A percentile compares a stretch with the other conserved stretches of the same genome.
Conservation (phyloP, 2,797 vertebrate genomes). For the Mus minutoides region DNA sequence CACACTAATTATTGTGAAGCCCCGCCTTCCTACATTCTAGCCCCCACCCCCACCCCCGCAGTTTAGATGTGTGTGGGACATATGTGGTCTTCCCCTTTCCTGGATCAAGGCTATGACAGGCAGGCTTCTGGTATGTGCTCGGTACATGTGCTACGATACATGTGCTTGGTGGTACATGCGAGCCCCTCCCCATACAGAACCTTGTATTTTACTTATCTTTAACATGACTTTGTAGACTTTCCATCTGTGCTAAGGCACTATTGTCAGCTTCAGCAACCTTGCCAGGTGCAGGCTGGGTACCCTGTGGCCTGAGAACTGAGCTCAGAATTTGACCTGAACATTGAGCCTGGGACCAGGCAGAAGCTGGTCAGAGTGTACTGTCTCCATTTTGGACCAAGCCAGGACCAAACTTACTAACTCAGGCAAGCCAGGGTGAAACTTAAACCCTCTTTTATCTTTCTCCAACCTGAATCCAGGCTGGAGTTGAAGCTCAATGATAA, state of each 20-base stretch:
- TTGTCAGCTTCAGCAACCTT: conserved; percentile 32
- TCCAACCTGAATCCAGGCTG: background rate
- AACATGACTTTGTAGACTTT: conserved; percentile 16
- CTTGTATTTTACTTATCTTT: conserved; percentile 3
- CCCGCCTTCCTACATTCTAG: background rate
- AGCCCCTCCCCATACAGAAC: background rate
- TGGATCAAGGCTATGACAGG: background rate
- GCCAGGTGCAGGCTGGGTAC: background rate
- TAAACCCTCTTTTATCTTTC: background rate
- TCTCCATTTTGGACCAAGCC: background rate
- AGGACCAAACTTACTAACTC: background rate
- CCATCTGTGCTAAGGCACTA: conserved; percentile 12
- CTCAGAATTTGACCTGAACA: conserved; percentile 17
- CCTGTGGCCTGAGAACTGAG: conserved; percentile 46
- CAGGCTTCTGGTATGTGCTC: background rate
- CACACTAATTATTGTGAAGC: background rate
- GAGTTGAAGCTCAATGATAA: background rate
- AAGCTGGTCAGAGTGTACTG: background rate
- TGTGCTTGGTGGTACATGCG: background rate
- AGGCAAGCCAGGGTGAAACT: conserved; percentile 36
- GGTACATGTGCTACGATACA: background rate
- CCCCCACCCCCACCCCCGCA: background rate
- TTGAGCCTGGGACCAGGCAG: background rate
- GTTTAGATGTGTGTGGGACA: background rate
- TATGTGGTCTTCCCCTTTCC: background rate